Conservation (phyloP, 2,797 vertebrate genomes). For the Diceros bicornis region DNA sequence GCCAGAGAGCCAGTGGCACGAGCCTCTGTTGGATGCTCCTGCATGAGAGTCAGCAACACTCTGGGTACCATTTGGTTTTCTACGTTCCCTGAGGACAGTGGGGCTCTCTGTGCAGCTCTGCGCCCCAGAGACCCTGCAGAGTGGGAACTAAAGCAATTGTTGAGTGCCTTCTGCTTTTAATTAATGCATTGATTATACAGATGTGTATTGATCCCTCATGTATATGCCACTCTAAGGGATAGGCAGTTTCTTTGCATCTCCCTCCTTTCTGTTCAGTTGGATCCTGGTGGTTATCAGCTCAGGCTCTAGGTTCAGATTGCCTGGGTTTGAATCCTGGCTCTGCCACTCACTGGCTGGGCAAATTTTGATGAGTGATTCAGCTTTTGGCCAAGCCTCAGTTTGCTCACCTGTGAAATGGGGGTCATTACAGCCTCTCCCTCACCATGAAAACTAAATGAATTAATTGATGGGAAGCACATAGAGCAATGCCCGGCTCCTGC, state of each 20-base stretch:
- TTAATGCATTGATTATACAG: neutral
- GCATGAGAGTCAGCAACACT: fast-evolving
- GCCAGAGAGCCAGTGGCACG: fast-evolving
- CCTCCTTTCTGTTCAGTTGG: no score
- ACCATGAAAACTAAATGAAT: neutral
- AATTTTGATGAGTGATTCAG: neutral
- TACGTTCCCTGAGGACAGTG: neutral
- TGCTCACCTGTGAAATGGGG: neutral
- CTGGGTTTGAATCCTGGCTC: neutral
- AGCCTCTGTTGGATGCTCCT: neutral
- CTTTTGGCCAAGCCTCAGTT: neutral
- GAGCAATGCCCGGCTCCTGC: neutral
- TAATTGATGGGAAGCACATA: neutral
- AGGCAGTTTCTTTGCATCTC: fast-evolving
- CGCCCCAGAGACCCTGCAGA: fast-evolving
- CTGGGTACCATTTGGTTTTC: neutral
- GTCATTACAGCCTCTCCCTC: neutral
- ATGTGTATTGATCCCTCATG: fast-evolving
- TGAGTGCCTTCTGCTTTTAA: neutral
- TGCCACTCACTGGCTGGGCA: neutral
- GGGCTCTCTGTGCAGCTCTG: neutral
- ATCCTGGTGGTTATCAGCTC: neutral
- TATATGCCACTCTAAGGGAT: fast-evolving
- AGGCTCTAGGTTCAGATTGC: neutral
- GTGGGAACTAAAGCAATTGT: neutral